Conservation (phyloP, 1,140 invertebrate species). For the Solen grandis region DNA sequence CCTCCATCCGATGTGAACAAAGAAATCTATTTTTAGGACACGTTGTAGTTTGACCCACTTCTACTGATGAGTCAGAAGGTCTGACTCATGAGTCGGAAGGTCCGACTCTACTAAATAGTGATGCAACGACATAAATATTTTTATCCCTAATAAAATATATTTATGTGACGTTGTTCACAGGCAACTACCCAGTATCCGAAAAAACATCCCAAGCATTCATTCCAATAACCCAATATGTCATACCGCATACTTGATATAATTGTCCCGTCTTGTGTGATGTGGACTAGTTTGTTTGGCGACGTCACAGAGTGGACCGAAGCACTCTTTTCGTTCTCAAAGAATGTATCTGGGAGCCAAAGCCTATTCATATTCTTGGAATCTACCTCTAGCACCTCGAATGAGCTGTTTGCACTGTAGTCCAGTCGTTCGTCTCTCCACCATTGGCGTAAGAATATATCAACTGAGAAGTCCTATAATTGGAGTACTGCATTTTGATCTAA, state of each 20-base stretch:
- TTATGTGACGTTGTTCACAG: too few relatives aligned
- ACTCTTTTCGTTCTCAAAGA: conserved; percentile 78
- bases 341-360: conserved; percentile 78
- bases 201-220: not conserved
- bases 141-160: too few relatives aligned
- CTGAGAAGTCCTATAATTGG: conserved; percentile 26
- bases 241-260: conserved; percentile 67
- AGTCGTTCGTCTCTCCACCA: conserved; percentile 51
- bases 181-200: too few relatives aligned
- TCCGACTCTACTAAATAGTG: too few relatives aligned
- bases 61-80: too few relatives aligned
- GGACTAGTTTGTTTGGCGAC: conserved; percentile 78
- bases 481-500: too few relatives aligned
- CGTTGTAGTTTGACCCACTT: too few relatives aligned
- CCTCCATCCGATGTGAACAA: too few relatives aligned
- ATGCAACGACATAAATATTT: too few relatives aligned
- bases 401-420: conserved; percentile 28
- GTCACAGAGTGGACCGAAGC: conserved; percentile 79
- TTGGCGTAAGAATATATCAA: conserved; percentile 18
- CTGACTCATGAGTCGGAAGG: too few relatives aligned
- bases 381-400: conserved; percentile 28
- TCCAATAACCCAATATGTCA: not conserved
- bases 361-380: conserved; percentile 63
- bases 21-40: too few relatives aligned
- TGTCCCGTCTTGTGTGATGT: conserved; percentile 82